phyloP scores from a whole-genome alignment of 2,113 vertebrate species.

The Cheirogaleus medius region DNA sequence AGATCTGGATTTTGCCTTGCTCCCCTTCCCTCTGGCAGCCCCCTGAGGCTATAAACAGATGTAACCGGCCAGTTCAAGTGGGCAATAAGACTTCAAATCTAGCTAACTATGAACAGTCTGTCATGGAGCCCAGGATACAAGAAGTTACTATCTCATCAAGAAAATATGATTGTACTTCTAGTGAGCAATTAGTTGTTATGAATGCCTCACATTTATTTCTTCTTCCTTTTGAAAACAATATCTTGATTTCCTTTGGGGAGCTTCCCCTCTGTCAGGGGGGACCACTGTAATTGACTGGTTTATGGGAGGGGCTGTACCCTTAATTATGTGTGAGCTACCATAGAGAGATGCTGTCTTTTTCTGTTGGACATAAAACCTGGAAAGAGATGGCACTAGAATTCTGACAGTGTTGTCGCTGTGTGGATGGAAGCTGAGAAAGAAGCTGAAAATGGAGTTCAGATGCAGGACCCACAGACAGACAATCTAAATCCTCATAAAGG shows the following conservation, averaged over 20 bases:
- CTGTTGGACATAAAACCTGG: neutral
- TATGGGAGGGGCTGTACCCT: neutral
- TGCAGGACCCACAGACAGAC: neutral
- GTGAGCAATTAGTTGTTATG: neutral
- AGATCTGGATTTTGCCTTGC: neutral
- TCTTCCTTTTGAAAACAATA: neutral
- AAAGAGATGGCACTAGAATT: neutral
- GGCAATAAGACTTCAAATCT: neutral
- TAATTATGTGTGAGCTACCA: neutral
- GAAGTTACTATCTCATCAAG: neutral
- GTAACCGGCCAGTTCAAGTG: neutral
- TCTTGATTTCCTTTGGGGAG: neutral
- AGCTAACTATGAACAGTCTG: neutral
- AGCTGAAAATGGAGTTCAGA: neutral
- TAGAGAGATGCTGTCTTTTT: neutral
- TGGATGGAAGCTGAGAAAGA: neutral
- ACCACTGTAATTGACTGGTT: neutral
- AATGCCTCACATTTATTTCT: neutral
- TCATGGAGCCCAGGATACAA: neutral
- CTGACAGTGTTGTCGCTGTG: neutral
- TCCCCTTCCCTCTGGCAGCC: neutral
- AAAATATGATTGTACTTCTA: neutral
- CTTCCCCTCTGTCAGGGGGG: neutral
- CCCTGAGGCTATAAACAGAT: neutral
- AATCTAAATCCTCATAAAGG: neutral